Evolutionary conservation across 1,140 invertebrate species (phyloP).

Genomic region (Drosophila suzukii): DNA sequence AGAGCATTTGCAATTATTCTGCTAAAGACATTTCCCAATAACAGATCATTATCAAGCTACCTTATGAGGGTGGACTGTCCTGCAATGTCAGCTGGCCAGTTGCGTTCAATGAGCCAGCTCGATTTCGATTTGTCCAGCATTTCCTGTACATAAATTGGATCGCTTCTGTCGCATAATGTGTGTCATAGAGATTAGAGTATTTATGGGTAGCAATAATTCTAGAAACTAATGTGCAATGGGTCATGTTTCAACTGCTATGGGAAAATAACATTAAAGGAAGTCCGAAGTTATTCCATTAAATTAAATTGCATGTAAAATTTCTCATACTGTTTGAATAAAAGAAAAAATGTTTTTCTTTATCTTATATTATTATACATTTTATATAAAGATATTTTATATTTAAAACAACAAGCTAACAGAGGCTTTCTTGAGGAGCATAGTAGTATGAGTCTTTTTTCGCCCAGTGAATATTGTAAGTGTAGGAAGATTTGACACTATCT

Average conservation of each 20-base stretch:
- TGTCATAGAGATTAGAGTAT: slow-evolving; percentile 25
- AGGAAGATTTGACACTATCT: too few species aligned
- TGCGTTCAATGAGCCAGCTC: slow-evolving; percentile 42
- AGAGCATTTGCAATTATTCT: slow-evolving; percentile 68
- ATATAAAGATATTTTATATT: too few species aligned
- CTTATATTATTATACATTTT: too few species aligned
- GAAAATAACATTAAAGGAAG: neutral
- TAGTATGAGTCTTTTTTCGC: too few species aligned
- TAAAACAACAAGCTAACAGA: too few species aligned
- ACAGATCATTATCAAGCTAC: slow-evolving; percentile 26
- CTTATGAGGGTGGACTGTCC: slow-evolving; percentile 55
- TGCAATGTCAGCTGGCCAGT: slow-evolving; percentile 27
- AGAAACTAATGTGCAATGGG: slow-evolving; percentile 5
- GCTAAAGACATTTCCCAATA: slow-evolving; percentile 22
- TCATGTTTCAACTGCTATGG: neutral
- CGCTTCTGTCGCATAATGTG: slow-evolving; percentile 9
- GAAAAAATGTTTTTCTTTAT: neutral
- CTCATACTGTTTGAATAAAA: neutral
- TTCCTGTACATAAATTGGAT: slow-evolving; percentile 52
- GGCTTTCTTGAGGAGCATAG: too few species aligned
- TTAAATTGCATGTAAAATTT: neutral
- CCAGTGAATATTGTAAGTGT: too few species aligned
- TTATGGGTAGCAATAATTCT: slow-evolving; percentile 22
- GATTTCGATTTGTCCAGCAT: slow-evolving; percentile 62
- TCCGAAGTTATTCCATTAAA: neutral